Percentiles rank a stretch among this genome's conserved stretches.
These are phyloP conservation scores for Nomada flava DNA, from an alignment of 2,888 invertebrate species.

Conservation along the genomic window DNA sequence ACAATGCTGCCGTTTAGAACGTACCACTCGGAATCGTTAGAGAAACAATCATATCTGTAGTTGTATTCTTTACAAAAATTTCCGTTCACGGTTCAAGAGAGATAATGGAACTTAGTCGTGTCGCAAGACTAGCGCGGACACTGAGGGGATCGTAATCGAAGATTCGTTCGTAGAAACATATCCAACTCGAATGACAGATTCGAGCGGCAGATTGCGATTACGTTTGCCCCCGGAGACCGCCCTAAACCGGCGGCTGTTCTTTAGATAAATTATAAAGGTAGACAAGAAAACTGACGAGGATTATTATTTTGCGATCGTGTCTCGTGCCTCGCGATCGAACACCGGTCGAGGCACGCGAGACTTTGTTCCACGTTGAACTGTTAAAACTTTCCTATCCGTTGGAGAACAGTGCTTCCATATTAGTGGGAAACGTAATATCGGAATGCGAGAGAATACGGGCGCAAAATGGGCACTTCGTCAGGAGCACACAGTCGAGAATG, in stretches of 20 bases:
- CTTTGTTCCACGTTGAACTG: background rate
- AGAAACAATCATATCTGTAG: slow-evolving; percentile 55
- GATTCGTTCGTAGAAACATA: slow-evolving; percentile 48
- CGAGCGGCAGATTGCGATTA: slow-evolving; percentile 35
- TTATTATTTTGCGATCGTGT: slow-evolving; percentile 52
- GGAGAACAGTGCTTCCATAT: slow-evolving; percentile 61
- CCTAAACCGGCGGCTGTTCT: slow-evolving; percentile 66
- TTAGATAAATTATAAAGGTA: slow-evolving; percentile 71
- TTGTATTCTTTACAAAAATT: slow-evolving; percentile 18
- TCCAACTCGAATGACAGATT: slow-evolving; percentile 29
- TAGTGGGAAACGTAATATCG: slow-evolving; percentile 42
- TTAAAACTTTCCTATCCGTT: slow-evolving; percentile 56
- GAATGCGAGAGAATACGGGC: slow-evolving; percentile 10
- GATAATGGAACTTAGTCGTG: background rate
- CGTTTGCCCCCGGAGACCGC: slow-evolving; percentile 59
- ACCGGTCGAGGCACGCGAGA: background rate
- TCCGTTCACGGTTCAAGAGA: slow-evolving; percentile 11
- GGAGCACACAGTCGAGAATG: background rate
- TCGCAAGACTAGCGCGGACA: background rate
- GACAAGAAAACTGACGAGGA: slow-evolving; percentile 68
- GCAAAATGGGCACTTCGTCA: slow-evolving; percentile 20
- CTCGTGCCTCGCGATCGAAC: slow-evolving; percentile 45
- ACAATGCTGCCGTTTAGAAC: slow-evolving; percentile 63
- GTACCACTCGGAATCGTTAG: slow-evolving; percentile 43
- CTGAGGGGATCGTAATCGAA: slow-evolving; percentile 32